phyloP scores from a whole-genome alignment of 2,113 vertebrate species.

The Desmodus rotundus region DNA sequence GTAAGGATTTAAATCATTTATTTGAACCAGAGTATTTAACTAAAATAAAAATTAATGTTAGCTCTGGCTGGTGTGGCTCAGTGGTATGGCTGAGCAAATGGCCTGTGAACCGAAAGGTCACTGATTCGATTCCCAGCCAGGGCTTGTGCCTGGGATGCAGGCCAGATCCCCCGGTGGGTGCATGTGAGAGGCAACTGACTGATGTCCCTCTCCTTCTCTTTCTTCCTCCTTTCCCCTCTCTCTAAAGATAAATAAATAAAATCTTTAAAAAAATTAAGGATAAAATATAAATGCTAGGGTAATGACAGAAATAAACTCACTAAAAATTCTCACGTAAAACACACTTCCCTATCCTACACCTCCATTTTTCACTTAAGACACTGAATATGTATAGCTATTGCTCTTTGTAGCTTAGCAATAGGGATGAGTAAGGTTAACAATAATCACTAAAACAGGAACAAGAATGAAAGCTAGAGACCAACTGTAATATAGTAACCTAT shows the following conservation, averaged over 20 bases:
- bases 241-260: too few relatives aligned
- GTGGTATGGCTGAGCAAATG: too few relatives aligned
- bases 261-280: too few relatives aligned
- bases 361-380: not conserved
- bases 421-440: not conserved
- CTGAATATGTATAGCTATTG: not conserved
- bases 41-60: constrained; percentile 33
- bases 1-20: constrained; percentile 1
- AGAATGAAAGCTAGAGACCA: not conserved
- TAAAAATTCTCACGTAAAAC: constrained; percentile 35
- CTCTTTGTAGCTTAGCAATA: not conserved
- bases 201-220: too few relatives aligned
- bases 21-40: not conserved
- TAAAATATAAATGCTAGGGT: constrained; percentile 7
- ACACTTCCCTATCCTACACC: not conserved
- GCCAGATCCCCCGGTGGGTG: too few relatives aligned
- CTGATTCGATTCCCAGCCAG: too few relatives aligned
- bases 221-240: too few relatives aligned
- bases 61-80: too few relatives aligned
- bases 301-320: not conserved
- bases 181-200: too few relatives aligned
- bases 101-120: too few relatives aligned
- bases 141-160: too few relatives aligned
- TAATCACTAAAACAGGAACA: not conserved
- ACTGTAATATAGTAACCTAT: not conserved